Evolutionary conservation across 2,113 vertebrate genomes (phyloP).

Genomic region (Oxygymnocypris stewartii): DNA sequence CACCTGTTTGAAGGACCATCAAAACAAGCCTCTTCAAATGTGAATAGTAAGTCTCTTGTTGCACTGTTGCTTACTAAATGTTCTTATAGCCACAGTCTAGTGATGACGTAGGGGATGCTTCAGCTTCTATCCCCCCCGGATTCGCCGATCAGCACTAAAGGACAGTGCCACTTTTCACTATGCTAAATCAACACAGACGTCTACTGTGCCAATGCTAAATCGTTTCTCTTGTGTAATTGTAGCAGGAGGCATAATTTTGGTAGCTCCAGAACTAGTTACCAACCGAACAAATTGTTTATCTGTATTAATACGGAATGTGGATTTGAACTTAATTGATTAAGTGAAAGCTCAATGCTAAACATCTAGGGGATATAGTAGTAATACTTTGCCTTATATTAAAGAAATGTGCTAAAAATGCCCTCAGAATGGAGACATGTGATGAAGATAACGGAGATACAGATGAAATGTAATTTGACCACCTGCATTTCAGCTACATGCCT

Average conservation of each 20-base stretch:
- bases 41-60: constrained; percentile 47
- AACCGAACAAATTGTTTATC: constrained; percentile 40
- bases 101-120: background rate
- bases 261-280: constrained; percentile 10
- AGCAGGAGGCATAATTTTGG: background rate
- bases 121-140: constrained; percentile 21
- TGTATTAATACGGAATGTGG: background rate
- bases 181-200: constrained; percentile 33
- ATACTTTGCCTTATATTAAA: background rate
- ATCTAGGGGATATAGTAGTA: background rate
- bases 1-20: constrained; percentile 73
- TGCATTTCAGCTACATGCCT: background rate
- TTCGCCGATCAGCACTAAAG: constrained; percentile 57
- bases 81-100: background rate
- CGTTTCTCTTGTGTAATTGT: constrained; percentile 42
- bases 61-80: constrained; percentile 50
- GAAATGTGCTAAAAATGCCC: background rate
- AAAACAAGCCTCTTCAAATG: constrained; percentile 60
- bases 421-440: background rate
- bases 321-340: background rate
- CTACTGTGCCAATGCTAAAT: background rate
- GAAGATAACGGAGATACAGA: constrained; percentile 18
- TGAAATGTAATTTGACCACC: constrained; percentile 22
- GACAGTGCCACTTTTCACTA: constrained; percentile 47
- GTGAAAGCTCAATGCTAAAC: background rate